Evolutionary conservation across 2,113 vertebrate species (phyloP).

Genomic region (Hyaena hyaena): DNA sequence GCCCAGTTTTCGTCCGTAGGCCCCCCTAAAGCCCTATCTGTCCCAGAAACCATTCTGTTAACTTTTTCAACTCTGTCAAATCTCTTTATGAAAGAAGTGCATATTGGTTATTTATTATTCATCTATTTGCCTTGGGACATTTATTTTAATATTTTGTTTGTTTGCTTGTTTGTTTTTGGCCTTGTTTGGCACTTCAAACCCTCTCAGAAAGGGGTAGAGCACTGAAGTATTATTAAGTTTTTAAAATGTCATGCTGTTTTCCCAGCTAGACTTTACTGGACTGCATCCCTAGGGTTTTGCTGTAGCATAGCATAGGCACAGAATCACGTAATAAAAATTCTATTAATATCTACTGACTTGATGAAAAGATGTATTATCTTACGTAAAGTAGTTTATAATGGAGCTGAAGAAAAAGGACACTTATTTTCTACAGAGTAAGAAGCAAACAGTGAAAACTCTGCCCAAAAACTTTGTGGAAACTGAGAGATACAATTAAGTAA

Average conservation of each 20-base stretch:
- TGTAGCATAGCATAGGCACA: neutral
- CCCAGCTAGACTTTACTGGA: neutral
- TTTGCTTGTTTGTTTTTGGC: too few species aligned
- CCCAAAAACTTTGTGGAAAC: neutral
- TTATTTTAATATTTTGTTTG: neutral
- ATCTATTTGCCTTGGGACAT: neutral
- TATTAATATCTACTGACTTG: neutral
- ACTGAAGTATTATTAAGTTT: neutral
- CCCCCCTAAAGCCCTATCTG: neutral
- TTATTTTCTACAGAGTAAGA: constrained; percentile 5
- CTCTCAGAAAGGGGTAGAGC: neutral
- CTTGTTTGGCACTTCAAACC: neutral
- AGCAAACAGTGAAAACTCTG: constrained; percentile 25
- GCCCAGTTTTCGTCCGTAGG: neutral
- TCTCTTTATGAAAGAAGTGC: neutral
- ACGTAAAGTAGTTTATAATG: constrained; percentile 16
- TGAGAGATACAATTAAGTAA: constrained; percentile 32
- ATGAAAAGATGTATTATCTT: constrained; percentile 18
- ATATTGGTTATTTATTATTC: neutral
- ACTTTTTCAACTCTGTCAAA: neutral
- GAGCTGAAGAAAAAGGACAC: neutral
- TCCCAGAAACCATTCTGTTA: constrained; percentile 26
- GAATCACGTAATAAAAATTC: neutral
- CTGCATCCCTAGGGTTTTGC: neutral
- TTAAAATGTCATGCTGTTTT: constrained; percentile 24